Conservation (phyloP, 2,888 invertebrate genomes). For the Heliconius sara region DNA sequence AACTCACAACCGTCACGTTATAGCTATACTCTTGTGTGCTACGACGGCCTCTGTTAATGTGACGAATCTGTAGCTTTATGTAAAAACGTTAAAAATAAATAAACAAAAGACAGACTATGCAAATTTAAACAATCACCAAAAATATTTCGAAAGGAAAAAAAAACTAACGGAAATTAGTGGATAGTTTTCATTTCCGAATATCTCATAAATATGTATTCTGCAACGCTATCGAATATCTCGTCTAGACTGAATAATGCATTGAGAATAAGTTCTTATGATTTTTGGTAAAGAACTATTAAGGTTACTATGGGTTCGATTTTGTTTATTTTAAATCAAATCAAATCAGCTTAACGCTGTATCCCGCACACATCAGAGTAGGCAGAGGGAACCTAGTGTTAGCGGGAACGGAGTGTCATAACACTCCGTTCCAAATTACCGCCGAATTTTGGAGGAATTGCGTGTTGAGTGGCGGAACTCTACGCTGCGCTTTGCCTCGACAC, state of each 20-base stretch:
- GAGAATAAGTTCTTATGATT: not conserved
- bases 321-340: not conserved
- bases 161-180: constrained; percentile 7
- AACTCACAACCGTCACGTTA: too few relatives aligned
- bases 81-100: not conserved
- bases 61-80: too few relatives aligned
- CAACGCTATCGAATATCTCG: constrained; percentile 17
- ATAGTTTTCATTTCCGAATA: constrained; percentile 22
- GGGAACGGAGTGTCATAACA: too few relatives aligned
- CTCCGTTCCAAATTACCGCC: too few relatives aligned
- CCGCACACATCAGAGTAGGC: too few relatives aligned
- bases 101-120: not conserved
- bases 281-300: not conserved
- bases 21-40: too few relatives aligned
- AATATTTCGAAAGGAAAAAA: constrained; percentile 2
- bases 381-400: too few relatives aligned
- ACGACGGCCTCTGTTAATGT: too few relatives aligned
- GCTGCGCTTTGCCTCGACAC: too few relatives aligned
- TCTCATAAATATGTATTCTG: constrained; percentile 26
- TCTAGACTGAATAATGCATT: constrained; percentile 18
- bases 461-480: too few relatives aligned
- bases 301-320: not conserved
- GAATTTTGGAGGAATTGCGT: too few relatives aligned
- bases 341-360: too few relatives aligned
- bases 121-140: not conserved